phyloP scores from a whole-genome alignment of 1,140 invertebrate species.

The Brachionus rotundiformis region DNA sequence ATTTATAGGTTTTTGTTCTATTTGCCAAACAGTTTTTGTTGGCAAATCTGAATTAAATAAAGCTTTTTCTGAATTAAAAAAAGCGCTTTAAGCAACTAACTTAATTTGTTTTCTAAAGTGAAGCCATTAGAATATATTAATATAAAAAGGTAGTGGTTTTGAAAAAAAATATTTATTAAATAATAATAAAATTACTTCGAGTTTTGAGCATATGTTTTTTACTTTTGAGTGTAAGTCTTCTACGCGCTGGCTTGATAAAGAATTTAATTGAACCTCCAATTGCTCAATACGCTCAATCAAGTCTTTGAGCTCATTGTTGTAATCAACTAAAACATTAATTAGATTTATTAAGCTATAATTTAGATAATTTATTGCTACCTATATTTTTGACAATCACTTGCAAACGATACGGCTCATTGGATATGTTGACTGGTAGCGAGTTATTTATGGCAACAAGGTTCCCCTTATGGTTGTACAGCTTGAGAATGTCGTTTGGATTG shows the following conservation, averaged over 20 bases:
- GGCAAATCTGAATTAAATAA: too few relatives aligned
- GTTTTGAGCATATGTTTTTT: not conserved
- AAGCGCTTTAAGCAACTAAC: not conserved
- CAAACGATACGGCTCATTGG: slow-evolving; percentile 15
- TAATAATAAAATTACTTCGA: slow-evolving; percentile 15
- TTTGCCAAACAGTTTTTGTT: not conserved
- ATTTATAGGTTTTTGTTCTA: too few relatives aligned
- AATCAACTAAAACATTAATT: slow-evolving; percentile 28
- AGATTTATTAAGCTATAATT: not conserved
- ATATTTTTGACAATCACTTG: slow-evolving; percentile 44
- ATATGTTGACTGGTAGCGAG: not conserved
- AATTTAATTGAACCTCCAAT: slow-evolving; percentile 16
- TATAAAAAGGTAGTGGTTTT: not conserved
- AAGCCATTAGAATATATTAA: not conserved
- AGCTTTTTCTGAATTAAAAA: too few relatives aligned
- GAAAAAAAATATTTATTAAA: not conserved
- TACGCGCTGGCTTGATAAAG: not conserved
- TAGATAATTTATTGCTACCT: not conserved
- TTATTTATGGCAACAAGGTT: slow-evolving; percentile 40
- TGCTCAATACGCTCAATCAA: slow-evolving; percentile 14
- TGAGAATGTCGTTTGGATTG: slow-evolving; percentile 30
- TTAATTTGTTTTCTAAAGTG: not conserved
- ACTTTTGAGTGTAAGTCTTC: slow-evolving; percentile 25
- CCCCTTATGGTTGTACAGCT: slow-evolving; percentile 39
- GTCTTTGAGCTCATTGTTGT: slow-evolving; percentile 22